Percentiles rank a stretch among this genome's conserved stretches.
These are phyloP conservation scores for Andrena minutula DNA, from an alignment of 2,888 invertebrate species.

Conservation along the genomic window DNA sequence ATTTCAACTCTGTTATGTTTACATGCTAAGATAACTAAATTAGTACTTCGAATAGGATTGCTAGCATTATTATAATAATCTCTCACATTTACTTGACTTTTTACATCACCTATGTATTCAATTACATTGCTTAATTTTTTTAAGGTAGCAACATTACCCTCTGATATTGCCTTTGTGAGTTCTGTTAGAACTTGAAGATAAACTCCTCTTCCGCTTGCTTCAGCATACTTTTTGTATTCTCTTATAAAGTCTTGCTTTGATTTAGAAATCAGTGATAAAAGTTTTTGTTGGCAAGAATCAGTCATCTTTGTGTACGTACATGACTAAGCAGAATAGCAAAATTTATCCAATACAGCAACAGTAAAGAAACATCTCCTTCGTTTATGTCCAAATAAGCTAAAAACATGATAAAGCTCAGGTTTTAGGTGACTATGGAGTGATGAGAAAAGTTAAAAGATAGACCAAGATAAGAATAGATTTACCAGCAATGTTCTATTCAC, in stretches of 20 bases:
- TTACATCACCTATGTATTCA: not conserved
- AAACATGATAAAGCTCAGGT: not conserved
- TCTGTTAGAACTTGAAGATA: not conserved
- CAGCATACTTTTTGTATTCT: not conserved
- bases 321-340: not conserved
- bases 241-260: not conserved
- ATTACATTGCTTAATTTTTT: not conserved
- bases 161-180: not conserved
- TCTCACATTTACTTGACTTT: not conserved
- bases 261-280: not conserved
- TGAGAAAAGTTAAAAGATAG: not conserved
- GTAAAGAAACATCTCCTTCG: not conserved
- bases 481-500: not conserved
- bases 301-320: not conserved
- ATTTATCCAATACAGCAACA: not conserved
- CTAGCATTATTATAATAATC: slow-evolving; percentile 9
- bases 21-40: slow-evolving; percentile 52
- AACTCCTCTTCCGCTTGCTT: not conserved
- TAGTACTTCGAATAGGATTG: slow-evolving; percentile 44
- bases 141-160: not conserved
- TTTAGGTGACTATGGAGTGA: not conserved
- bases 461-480: not conserved
- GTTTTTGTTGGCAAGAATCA: not conserved
- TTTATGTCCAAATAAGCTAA: not conserved
- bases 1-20: slow-evolving; percentile 18